A percentile compares a stretch with the other conserved stretches of the same genome.
Evolutionary conservation across 1,140 invertebrate species (phyloP).

Genomic region (Mercenaria mercenaria): DNA sequence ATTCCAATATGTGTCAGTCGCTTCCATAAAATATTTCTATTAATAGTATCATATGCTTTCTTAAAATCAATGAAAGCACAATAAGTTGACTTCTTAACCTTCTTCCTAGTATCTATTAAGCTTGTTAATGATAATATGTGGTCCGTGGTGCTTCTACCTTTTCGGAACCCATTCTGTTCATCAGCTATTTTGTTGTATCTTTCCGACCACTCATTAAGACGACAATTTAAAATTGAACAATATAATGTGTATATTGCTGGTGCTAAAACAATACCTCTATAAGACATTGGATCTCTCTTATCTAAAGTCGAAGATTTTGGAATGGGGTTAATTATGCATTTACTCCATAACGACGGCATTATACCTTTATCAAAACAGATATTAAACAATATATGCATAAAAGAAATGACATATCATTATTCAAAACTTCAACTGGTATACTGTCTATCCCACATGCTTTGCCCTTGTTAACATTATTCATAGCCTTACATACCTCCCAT

Average conservation of each 20-base stretch:
- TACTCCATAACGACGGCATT: neutral
- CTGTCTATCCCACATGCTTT: neutral
- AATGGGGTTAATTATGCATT: neutral
- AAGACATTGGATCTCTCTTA: neutral
- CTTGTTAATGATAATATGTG: neutral
- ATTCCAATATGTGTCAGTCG: neutral
- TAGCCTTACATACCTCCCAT: neutral
- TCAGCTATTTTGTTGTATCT: neutral
- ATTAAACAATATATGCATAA: neutral
- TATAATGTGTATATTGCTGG: neutral
- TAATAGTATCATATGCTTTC: neutral
- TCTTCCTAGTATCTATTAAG: neutral
- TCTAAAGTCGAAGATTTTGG: neutral
- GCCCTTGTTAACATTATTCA: neutral
- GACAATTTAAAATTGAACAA: neutral
- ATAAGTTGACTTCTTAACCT: neutral
- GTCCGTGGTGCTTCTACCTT: neutral
- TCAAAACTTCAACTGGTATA: neutral
- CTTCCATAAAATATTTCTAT: slow-evolving; percentile 31
- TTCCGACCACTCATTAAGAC: neutral
- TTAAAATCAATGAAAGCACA: slow-evolving; percentile 14
- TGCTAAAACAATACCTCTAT: neutral
- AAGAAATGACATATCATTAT: neutral
- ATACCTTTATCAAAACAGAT: neutral
- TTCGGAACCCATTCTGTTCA: no score